phyloP scores from a whole-genome alignment of 2,797 vertebrate species.

The Sebastolobus altivelis region DNA sequence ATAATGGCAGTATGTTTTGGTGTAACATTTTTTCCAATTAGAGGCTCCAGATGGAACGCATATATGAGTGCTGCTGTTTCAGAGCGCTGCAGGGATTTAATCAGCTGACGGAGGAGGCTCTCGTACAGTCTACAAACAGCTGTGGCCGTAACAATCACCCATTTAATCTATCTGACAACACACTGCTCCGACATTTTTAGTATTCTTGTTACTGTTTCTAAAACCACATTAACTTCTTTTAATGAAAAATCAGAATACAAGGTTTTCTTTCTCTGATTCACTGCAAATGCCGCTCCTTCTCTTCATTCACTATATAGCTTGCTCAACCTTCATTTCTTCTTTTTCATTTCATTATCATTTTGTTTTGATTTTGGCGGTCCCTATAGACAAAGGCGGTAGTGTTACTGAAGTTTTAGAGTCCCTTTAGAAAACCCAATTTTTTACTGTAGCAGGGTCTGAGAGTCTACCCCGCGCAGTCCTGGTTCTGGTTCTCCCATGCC shows the following conservation, averaged over 20 bases:
- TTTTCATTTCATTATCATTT: too few species aligned
- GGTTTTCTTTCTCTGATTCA: too few species aligned
- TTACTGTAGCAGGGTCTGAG: too few species aligned
- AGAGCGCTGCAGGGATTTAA: not conserved
- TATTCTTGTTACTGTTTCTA: not conserved
- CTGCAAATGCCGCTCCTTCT: too few species aligned
- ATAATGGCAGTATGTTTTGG: not conserved
- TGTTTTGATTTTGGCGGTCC: too few species aligned
- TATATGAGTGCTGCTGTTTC: not conserved
- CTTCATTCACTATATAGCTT: too few species aligned
- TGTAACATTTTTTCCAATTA: not conserved
- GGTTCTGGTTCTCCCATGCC: too few species aligned
- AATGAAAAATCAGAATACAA: not conserved
- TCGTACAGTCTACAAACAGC: not conserved
- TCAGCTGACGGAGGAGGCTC: constrained; percentile 1
- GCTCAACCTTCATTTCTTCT: too few species aligned
- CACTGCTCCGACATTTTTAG: not conserved
- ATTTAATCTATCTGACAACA: not conserved
- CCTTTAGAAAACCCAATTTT: too few species aligned
- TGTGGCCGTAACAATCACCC: not conserved
- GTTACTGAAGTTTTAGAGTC: too few species aligned
- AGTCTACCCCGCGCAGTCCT: too few species aligned
- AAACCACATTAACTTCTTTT: not conserved
- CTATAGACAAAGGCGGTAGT: too few species aligned
- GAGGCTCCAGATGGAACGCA: constrained; percentile 5